Conservation (phyloP, 2,797 vertebrate species). For the Centroberyx gerrardi region DNA sequence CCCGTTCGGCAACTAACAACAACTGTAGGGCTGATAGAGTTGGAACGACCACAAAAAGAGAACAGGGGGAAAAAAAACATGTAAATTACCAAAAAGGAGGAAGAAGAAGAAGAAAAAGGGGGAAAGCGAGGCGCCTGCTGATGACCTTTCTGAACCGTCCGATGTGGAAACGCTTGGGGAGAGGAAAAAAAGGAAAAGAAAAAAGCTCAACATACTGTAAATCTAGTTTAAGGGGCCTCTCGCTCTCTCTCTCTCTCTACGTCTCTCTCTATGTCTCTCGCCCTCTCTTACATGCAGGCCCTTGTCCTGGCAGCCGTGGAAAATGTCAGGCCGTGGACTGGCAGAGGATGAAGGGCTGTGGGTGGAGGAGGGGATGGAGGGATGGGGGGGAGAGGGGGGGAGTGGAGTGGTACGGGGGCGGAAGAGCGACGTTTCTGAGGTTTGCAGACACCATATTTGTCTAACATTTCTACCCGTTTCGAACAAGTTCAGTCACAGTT, state of each 20-base stretch:
- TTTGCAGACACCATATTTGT: slow-evolving; percentile 77
- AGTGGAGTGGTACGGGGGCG: slow-evolving; percentile 26
- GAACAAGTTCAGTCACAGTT: slow-evolving; percentile 82
- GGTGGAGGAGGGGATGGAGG: slow-evolving; percentile 33
- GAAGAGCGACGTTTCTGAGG: slow-evolving; percentile 73
- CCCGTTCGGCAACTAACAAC: background rate
- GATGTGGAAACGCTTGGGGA: slow-evolving; percentile 53
- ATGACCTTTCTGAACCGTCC: slow-evolving; percentile 58
- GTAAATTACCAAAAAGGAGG: slow-evolving; percentile 2
- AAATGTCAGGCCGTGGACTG: slow-evolving; percentile 77
- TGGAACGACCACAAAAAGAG: background rate
- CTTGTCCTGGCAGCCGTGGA: slow-evolving; percentile 63
- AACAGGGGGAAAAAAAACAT: background rate
- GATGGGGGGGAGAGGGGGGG: background rate
- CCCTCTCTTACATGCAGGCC: slow-evolving; percentile 61
- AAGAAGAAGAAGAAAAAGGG: background rate
- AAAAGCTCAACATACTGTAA: slow-evolving; percentile 46
- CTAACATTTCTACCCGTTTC: slow-evolving; percentile 76
- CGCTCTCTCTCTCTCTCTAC: slow-evolving; percentile 36
- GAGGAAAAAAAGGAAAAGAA: slow-evolving; percentile 5
- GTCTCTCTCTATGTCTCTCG: background rate
- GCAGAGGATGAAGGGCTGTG: slow-evolving; percentile 77
- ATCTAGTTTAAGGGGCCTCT: slow-evolving; percentile 54
- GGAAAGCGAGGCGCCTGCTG: slow-evolving; percentile 33
- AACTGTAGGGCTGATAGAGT: background rate